Base-by-base conservation (phyloP, 2,888 invertebrate species). In the Syrphus vitripennis region DNA sequence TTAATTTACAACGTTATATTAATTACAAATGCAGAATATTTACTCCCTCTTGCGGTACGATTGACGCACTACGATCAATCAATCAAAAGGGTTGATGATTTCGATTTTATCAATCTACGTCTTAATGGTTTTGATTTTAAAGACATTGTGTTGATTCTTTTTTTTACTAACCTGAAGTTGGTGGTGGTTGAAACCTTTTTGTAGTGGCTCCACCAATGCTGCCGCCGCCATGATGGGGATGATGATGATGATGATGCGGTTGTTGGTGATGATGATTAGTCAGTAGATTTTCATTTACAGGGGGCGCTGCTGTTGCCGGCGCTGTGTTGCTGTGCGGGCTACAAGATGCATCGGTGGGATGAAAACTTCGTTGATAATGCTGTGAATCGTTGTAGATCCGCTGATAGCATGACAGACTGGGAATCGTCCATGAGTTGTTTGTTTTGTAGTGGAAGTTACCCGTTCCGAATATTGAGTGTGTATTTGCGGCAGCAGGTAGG, bases 371-470 rank as follows among this genome's bases (percentile, higher is more conserved):
- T 76, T 91, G 91, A 86, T 92, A 92, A 34, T 90, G 91, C 57
- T 89, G 83, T 29, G 67, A 21, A 67, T 89, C 89, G 86, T 89
- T 91, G 88, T 92, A 92, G 77, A 92, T 89, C 19, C 92, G 90
- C 83, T 91, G 92, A 79, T 92, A 92, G 87, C 90, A 90, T 50
- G 90, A 90, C 16, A 92, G 80, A 37, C 91, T 91, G 21, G 92
- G 92, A 88, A 92, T 88, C 40, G 90, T 91, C 92, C 92, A 92
- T 3, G 91, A 91, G 65, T 92, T 92, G 88, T 91, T 92, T 53
- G 91, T 90, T 87, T 92, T 91, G 88, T 92, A 92, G 87, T 92
- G 92, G 83, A 92, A 92, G 88, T 91, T 92, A 75, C 91, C 92
- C 29, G 90, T 90, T 69, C 91, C 91, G 67, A 92, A 92, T 82